Evolutionary conservation across 2,797 vertebrate species (phyloP).

Genomic region (Hyperoplus lanceolatus): DNA sequence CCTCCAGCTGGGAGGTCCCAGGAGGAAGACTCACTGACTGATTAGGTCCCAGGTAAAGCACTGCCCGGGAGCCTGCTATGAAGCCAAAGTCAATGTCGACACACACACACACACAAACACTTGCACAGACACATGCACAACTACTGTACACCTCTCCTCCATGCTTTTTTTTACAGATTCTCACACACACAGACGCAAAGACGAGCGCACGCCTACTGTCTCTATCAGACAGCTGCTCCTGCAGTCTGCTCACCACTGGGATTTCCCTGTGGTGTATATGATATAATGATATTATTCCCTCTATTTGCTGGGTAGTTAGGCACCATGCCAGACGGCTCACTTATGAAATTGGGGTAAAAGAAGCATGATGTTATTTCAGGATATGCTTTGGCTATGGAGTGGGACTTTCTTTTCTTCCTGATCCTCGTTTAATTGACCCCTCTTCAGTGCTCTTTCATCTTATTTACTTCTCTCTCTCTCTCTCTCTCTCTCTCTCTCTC

Average conservation of each 20-base stretch:
- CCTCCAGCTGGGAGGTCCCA: slow-evolving; percentile 87
- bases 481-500: slow-evolving; percentile 26
- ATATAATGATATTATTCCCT: slow-evolving; percentile 81
- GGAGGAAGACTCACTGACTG: slow-evolving; percentile 88
- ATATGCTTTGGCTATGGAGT: slow-evolving; percentile 51
- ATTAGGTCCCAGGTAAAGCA: slow-evolving; percentile 93
- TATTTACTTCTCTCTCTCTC: slow-evolving; percentile 41
- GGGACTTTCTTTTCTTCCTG: slow-evolving; percentile 39
- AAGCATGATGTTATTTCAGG: slow-evolving; percentile 70
- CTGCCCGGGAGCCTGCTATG: slow-evolving; percentile 89
- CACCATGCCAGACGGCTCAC: slow-evolving; percentile 77
- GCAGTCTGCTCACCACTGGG: slow-evolving; percentile 79
- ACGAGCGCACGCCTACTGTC: slow-evolving; percentile 60
- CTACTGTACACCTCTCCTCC: slow-evolving; percentile 54
- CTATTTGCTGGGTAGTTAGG: slow-evolving; percentile 82
- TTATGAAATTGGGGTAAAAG: slow-evolving; percentile 74
- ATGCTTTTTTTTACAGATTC: slow-evolving; percentile 39
- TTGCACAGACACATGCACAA: slow-evolving; percentile 20
- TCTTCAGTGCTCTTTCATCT: slow-evolving; percentile 41
- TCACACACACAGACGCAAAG: slow-evolving; percentile 38
- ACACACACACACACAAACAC: slow-evolving; percentile 48
- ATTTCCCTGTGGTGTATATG: slow-evolving; percentile 78
- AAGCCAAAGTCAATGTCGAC: slow-evolving; percentile 90
- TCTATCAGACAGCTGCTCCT: slow-evolving; percentile 79
- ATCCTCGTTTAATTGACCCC: slow-evolving; percentile 37